Evolutionary conservation across 2,113 vertebrate species (phyloP).

Genomic region (Lota lota): DNA sequence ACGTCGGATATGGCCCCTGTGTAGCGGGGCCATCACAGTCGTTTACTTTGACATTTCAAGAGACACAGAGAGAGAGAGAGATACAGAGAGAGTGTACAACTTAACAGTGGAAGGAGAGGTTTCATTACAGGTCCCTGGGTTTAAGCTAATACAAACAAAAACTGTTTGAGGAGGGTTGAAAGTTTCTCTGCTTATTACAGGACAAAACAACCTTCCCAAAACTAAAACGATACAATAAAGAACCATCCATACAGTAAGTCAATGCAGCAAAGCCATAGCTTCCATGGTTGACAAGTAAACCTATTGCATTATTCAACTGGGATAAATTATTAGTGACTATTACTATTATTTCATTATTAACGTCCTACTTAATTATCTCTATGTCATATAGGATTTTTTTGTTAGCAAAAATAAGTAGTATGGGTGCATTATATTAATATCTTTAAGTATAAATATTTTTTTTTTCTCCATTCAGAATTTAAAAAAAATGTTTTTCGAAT

Average conservation of each 20-base stretch:
- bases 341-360: conserved; percentile 24
- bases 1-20: not conserved
- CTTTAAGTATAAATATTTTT: conserved; percentile 81
- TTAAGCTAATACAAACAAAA: not conserved
- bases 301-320: conserved; percentile 58
- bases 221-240: conserved; percentile 4
- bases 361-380: conserved; percentile 25
- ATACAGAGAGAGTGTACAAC: not conserved
- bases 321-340: conserved; percentile 33
- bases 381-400: conserved; percentile 38
- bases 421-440: conserved; percentile 66
- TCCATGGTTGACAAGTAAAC: conserved; percentile 33
- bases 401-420: conserved; percentile 71
- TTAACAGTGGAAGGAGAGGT: not conserved
- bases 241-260: conserved; percentile 18
- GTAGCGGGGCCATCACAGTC: not conserved
- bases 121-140: conserved; percentile 15
- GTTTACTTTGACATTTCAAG: conserved; percentile 10
- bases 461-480: conserved; percentile 65
- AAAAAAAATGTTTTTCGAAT: conserved; percentile 81
- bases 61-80: conserved; percentile 15
- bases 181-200: conserved; percentile 23
- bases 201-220: conserved; percentile 10
- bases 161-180: conserved; percentile 27
- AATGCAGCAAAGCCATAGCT: conserved; percentile 19